Evolutionary conservation across 2,797 vertebrate species (phyloP).

Genomic region (Octomys mimax): DNA sequence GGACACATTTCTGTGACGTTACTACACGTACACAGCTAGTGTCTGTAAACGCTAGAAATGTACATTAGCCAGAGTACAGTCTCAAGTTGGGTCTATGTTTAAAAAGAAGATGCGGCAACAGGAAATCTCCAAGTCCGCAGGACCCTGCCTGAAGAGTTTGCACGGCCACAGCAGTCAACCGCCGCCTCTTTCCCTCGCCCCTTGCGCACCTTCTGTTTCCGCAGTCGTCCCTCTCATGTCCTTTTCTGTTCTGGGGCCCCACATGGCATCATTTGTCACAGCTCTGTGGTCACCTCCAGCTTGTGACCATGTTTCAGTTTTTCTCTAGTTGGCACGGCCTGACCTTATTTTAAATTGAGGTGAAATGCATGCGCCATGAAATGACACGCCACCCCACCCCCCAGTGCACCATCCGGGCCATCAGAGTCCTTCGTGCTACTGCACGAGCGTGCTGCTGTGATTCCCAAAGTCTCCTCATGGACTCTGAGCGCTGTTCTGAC

Average conservation of each 20-base stretch:
- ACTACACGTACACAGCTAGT: conserved; percentile 89
- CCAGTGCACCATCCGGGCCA: no score
- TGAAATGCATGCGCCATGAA: background rate
- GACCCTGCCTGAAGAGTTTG: conserved; percentile 87
- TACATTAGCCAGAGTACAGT: conserved; percentile 88
- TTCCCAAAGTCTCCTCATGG: background rate
- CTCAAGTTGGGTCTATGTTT: conserved; percentile 85
- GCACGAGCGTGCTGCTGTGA: fast-evolving
- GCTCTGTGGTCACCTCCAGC: background rate
- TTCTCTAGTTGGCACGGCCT: background rate
- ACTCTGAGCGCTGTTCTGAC: background rate
- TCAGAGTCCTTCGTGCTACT: no score
- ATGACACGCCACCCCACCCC: no score
- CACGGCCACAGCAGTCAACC: conserved; percentile 80
- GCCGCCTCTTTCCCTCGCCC: background rate
- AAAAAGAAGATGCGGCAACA: conserved; percentile 91
- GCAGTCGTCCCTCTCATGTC: background rate
- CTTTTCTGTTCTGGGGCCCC: background rate
- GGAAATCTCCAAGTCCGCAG: conserved; percentile 89
- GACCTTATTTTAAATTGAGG: background rate
- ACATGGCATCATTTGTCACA: fast-evolving
- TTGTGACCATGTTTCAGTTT: background rate
- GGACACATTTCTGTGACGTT: conserved; percentile 86
- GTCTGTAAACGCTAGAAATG: conserved; percentile 91
- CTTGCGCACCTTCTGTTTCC: fast-evolving